These are phyloP conservation scores for Actinia equina DNA, from an alignment of 64 coral and sea anemone species.

Conservation along the genomic window DNA sequence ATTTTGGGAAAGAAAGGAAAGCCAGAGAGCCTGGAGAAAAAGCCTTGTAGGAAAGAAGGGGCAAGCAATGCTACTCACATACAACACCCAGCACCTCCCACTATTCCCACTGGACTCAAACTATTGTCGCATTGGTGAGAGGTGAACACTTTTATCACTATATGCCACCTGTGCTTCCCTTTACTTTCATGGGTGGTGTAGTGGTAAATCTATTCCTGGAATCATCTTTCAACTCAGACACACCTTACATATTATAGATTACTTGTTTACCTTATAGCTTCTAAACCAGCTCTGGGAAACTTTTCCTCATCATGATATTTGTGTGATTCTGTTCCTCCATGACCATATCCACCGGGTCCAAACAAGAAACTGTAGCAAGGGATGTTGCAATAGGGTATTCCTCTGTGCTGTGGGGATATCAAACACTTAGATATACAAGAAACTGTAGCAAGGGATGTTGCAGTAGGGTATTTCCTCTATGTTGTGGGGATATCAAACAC, in stretches of 20 bases:
- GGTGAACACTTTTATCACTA: too few species aligned
- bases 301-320: constrained; percentile 71
- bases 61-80: too few species aligned
- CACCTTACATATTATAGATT: neutral
- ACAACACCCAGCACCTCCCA: too few species aligned
- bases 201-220: too few species aligned
- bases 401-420: constrained; percentile 31
- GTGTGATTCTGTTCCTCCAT: constrained; percentile 93
- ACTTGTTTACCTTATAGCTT: constrained; percentile 61
- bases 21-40: too few species aligned
- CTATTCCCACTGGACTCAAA: too few species aligned
- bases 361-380: constrained; percentile 95
- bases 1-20: too few species aligned
- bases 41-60: too few species aligned
- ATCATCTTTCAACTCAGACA: too few species aligned
- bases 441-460: constrained; percentile 91
- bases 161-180: too few species aligned
- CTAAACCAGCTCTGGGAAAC: constrained; percentile 56
- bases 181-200: too few species aligned
- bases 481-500: constrained; percentile 18
- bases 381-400: constrained; percentile 78
- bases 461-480: constrained; percentile 65
- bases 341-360: constrained; percentile 93
- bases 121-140: too few species aligned
- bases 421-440: constrained; percentile 10